Evolutionary conservation across 2,797 vertebrate species (phyloP).

Genomic region (Alouatta caraya): DNA sequence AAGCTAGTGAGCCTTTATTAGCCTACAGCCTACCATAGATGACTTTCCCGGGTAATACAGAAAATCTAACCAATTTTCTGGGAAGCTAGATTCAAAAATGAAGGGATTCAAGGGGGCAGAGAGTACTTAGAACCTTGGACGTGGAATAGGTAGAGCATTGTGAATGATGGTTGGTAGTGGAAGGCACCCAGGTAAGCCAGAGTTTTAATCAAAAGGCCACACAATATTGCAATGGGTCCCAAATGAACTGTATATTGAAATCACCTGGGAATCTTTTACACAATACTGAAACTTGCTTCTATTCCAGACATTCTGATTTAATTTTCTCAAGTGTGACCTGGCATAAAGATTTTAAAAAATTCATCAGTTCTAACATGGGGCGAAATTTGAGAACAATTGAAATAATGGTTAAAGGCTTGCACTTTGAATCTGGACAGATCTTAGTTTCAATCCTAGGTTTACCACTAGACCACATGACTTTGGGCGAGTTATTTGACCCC

Average conservation of each 20-base stretch:
- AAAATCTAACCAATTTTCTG: neutral
- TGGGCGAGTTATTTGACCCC: neutral
- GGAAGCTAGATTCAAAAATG: neutral
- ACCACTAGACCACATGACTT: neutral
- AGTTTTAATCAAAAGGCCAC: neutral
- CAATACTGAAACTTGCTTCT: neutral
- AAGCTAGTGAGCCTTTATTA: neutral
- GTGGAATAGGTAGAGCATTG: neutral
- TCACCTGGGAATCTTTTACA: neutral
- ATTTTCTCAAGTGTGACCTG: neutral
- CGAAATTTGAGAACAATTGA: neutral
- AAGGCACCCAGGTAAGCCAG: neutral
- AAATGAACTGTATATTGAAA: neutral
- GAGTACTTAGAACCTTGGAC: neutral
- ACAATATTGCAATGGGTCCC: neutral
- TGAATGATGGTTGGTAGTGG: neutral
- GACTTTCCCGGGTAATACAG: neutral
- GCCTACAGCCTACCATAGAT: neutral
- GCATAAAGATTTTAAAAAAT: neutral
- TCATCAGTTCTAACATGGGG: neutral
- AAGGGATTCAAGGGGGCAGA: accelerated
- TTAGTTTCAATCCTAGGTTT: neutral
- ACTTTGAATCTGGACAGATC: neutral
- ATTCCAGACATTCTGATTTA: neutral
- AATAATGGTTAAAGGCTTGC: neutral